These are phyloP conservation scores for Holcopasites calliopsidis DNA, from an alignment of 1,140 invertebrate species.

Conservation along the genomic window DNA sequence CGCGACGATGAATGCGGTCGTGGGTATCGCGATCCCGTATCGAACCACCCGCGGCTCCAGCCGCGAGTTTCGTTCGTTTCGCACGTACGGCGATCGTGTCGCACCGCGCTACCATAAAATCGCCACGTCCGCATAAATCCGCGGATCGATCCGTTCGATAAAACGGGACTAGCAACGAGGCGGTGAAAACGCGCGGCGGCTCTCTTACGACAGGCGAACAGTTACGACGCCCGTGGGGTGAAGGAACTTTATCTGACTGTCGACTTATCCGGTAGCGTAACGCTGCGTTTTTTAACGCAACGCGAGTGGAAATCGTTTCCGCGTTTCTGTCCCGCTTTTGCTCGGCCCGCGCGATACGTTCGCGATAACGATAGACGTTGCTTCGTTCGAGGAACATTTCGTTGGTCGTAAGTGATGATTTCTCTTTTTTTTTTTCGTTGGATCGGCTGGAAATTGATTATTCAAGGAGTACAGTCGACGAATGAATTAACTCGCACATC, in stretches of 20 bases:
- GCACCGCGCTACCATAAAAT: constrained; percentile 23
- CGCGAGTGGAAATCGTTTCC: constrained; percentile 35
- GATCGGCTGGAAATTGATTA: too few relatives aligned
- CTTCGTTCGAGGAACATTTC: too few relatives aligned
- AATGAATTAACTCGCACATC: constrained; percentile 10
- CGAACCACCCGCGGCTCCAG: constrained; percentile 13
- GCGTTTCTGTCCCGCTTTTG: constrained; percentile 41
- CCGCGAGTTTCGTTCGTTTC: not conserved
- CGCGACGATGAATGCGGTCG: not conserved
- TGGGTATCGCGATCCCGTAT: not conserved
- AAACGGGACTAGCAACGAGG: constrained; percentile 11
- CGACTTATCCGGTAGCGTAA: constrained; percentile 49
- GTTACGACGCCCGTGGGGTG: constrained; percentile 18
- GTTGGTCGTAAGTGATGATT: too few relatives aligned
- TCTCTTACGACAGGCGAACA: constrained; percentile 28
- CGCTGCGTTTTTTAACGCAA: constrained; percentile 12
- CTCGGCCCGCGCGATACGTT: too few relatives aligned
- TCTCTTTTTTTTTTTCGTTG: too few relatives aligned
- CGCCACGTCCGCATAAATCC: constrained; percentile 44
- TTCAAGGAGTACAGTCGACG: too few relatives aligned
- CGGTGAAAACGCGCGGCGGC: constrained; percentile 50
- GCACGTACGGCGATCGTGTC: constrained; percentile 16
- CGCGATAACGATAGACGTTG: too few relatives aligned
- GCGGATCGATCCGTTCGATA: constrained; percentile 46
- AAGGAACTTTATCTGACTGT: constrained; percentile 51